Base-by-base conservation (phyloP, 2,797 vertebrate species). In the Liparis tanakae region DNA sequence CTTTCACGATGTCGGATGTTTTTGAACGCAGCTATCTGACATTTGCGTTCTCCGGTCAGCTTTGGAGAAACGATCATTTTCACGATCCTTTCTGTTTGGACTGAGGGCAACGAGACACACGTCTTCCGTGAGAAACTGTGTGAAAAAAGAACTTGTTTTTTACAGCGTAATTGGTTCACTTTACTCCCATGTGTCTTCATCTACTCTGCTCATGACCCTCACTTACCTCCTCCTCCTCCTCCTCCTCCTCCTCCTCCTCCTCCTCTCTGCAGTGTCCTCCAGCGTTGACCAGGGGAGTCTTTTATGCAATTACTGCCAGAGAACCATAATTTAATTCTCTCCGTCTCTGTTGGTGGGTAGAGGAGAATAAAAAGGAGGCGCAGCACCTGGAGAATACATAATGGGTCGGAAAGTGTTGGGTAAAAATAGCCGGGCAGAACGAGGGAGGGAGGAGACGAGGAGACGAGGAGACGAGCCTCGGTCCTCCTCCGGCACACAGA, bases 321-420 rank as follows among this genome's bases (percentile, higher is more conserved):
- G 65, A 41, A 67, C 71, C 46, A 34, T 83, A 72, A 85, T 83
- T 75, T 85, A 67, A 79, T 72, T 70, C 69, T 44, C 4, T 61
- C 53, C 15, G 69, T 65, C 18, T 64, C 22, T 43, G 68, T 41
- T 20, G 58, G 74, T 57, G 63, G 54, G 64, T 34, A 18, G 67
- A 69, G 14, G 64, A 72, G 70, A 77, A 65, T 70, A 7, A 56
- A 79, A 79, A 59, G 72, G 53, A 57, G 63, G 43, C 2, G 46
- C 39, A 34, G 61, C 60, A 78, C 74, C 69, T 73, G 55, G 61
- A 76, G 72, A 78, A 78, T 62, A 63, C 70, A 72, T 51, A 81
- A 72, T 66, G 75, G 70, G 79, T 74, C 74, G 67, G 72, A 78
- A 64, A 69, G 56, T 12, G 25, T 1, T n/a, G 71, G 69, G 72